phyloP scores from a whole-genome alignment of 2,113 vertebrate genomes.

The Lethenteron camtschaticum region DNA sequence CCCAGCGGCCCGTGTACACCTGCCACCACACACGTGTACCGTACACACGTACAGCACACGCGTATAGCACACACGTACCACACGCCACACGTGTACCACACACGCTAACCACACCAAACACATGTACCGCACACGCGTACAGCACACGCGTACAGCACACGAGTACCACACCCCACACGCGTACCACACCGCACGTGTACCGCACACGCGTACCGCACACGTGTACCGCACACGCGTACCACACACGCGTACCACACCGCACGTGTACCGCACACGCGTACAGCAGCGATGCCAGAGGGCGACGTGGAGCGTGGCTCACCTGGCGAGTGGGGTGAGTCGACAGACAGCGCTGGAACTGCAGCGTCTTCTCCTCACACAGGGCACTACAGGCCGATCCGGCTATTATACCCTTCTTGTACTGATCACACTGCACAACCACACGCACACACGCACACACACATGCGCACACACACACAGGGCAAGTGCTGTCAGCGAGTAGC shows the following conservation, averaged over 20 bases:
- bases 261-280: no score
- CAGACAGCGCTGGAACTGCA: constrained; percentile 55
- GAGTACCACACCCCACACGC: neutral
- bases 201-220: no score
- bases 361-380: constrained; percentile 44
- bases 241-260: no score
- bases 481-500: constrained; percentile 6
- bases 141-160: neutral
- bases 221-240: no score
- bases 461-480: constrained; percentile 8
- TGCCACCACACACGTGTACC: constrained; percentile 13
- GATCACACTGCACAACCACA: constrained; percentile 46
- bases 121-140: neutral
- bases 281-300: neutral
- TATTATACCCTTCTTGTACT: constrained; percentile 76
- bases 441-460: constrained; percentile 9
- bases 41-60: neutral
- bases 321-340: constrained; percentile 52
- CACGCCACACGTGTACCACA: neutral
- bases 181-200: neutral
- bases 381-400: constrained; percentile 68
- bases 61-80: neutral
- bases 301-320: constrained; percentile 23
- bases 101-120: neutral
- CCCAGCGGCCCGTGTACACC: constrained; percentile 76